Evolutionary conservation across 2,888 invertebrate species (phyloP), one percentile per base, ranked within the genome.

Genomic region (Cartodere bifasciata): DNA sequence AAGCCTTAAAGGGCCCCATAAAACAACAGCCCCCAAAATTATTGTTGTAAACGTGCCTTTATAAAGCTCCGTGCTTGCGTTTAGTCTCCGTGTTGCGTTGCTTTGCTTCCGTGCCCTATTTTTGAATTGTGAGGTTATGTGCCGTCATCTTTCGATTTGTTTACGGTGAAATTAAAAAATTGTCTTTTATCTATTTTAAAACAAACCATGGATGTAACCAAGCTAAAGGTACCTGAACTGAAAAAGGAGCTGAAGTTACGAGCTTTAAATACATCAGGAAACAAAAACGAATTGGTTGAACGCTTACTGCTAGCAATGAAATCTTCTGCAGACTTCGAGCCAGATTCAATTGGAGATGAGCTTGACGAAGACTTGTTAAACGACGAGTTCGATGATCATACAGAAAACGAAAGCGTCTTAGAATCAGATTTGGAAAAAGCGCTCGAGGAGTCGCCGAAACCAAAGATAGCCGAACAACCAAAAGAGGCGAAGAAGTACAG

Each of bases 211-310:
- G 34, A 34, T 16, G 24, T 30, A 16, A 6, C 26, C 3, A 34
- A 34, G 14, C 14, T 34, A 26, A 60, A 88, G 76, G 87, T 90
- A 17, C 77, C 84, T 9, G 88, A 90, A 56, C 63, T 90, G 44
- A 83, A 81, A 48, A 75, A 75, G 46, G 85, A 86, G 55, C 58
- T 90, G 31, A 88, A 87, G 58, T 62, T 73, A 38, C 72, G 85
- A 49, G 84, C 83, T 13, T 62, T 88, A 13, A 62, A 75, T 9
- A 67, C 72, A 5, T 62, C 72, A 28, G 90, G 90, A 4, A 85
- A 86, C 54, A 90, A 88, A 67, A 76, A 67, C 23, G 87, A 88
- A 49, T 64, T 90, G 30, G 65, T 81, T 23, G 76, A 83, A 41
- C 68, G 88, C 44, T 66, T 90, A 27, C 79, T 81, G 50, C 53